Conservation (phyloP, 23 tunicate genomes). For the Aplidium turbinatum region DNA sequence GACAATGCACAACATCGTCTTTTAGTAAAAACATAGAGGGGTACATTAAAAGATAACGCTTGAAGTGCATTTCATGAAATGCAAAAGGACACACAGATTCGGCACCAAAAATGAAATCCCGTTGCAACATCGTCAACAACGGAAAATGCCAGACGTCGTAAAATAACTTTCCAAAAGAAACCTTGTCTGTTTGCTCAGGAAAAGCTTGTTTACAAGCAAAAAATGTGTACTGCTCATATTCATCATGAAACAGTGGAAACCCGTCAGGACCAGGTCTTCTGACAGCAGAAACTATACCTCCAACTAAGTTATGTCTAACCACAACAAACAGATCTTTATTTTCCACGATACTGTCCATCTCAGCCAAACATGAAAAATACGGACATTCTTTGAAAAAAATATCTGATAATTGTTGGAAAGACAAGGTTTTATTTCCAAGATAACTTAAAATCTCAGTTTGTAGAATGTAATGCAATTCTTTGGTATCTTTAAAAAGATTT, state of each 20-base stretch:
- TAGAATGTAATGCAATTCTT: neutral
- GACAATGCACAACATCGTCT: neutral
- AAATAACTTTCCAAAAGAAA: neutral
- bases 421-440: neutral
- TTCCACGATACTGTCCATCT: neutral
- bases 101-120: constrained; percentile 25
- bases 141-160: neutral
- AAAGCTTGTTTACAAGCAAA: neutral
- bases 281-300: constrained; percentile 13
- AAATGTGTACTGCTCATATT: constrained; percentile 5
- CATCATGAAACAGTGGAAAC: neutral
- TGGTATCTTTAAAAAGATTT: neutral
- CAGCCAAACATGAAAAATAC: constrained; percentile 7
- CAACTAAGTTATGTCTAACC: constrained; percentile 16
- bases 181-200: neutral
- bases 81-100: neutral
- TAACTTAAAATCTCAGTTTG: neutral
- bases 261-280: neutral
- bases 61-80: constrained; percentile 16
- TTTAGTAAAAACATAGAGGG: constrained; percentile 18
- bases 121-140: neutral
- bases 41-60: constrained; percentile 27
- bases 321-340: constrained; percentile 25
- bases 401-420: neutral
- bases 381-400: constrained; percentile 2